A percentile compares a stretch with the other conserved stretches of the same genome.
Conservation (phyloP, 1,140 invertebrate genomes). For the Helicoverpa armigera region DNA sequence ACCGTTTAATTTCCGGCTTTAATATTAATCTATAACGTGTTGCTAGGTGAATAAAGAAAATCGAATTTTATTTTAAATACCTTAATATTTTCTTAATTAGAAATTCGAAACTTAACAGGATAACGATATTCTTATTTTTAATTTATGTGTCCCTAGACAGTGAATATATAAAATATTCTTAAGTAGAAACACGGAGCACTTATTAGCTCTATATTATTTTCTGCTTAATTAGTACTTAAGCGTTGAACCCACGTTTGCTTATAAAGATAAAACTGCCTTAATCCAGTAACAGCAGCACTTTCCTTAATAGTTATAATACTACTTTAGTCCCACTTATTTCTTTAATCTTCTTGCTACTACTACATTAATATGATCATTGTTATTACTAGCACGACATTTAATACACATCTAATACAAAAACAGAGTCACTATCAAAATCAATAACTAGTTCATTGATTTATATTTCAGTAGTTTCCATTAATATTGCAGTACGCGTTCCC, state of each 20-base stretch:
- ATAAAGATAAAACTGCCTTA: constrained; percentile 6
- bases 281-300: not conserved
- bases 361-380: not conserved
- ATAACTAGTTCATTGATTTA: not conserved
- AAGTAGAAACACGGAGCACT: not conserved
- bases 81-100: not conserved
- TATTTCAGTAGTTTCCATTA: not conserved
- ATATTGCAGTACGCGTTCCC: not conserved
- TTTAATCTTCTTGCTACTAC: not conserved
- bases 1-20: constrained; percentile 23
- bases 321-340: constrained; percentile 7
- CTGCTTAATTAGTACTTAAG: not conserved
- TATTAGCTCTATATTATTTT: not conserved
- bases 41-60: not conserved
- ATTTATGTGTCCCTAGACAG: not conserved
- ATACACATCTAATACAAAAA: not conserved
- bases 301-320: constrained; percentile 1
- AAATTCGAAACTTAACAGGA: too few relatives aligned
- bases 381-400: not conserved
- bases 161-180: not conserved
- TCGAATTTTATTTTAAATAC: not conserved
- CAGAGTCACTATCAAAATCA: not conserved
- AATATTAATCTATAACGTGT: not conserved
- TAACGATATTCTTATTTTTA: not conserved
- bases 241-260: not conserved